These are phyloP conservation scores for Syngnathus floridae DNA, from an alignment of 2,113 vertebrate genomes.

Conservation along the genomic window DNA sequence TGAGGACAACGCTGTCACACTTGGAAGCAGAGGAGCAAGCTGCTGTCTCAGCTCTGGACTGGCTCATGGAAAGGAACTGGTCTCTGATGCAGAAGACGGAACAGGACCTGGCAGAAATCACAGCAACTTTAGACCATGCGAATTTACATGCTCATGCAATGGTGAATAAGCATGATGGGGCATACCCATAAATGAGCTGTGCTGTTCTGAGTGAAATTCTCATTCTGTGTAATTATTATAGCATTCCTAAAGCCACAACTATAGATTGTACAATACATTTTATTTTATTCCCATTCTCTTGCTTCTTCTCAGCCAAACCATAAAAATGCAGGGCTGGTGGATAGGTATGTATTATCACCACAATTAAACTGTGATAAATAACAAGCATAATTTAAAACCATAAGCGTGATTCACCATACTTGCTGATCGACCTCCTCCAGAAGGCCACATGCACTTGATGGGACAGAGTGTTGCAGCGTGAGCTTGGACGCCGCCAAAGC, in stretches of 20 bases:
- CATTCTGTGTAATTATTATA: background rate
- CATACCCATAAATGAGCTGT: no score
- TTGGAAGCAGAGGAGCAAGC: conserved; percentile 70
- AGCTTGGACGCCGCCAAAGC: conserved; percentile 67
- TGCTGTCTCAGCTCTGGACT: conserved; percentile 54
- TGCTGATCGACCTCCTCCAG: conserved; percentile 36
- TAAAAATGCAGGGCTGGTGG: conserved; percentile 16
- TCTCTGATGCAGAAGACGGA: conserved; percentile 65
- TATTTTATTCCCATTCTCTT: background rate
- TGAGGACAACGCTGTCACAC: conserved; percentile 63
- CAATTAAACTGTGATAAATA: background rate
- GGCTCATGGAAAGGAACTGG: conserved; percentile 65
- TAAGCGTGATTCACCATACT: background rate
- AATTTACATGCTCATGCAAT: conserved; percentile 26
- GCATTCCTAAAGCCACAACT: background rate
- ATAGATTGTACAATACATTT: background rate
- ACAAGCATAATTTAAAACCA: background rate
- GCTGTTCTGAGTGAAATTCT: background rate
- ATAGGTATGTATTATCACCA: conserved; percentile 34
- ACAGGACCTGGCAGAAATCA: conserved; percentile 58
- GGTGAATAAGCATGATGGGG: conserved; percentile 29
- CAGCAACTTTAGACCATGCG: conserved; percentile 34
- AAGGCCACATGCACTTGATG: conserved; percentile 53
- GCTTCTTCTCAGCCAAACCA: conserved; percentile 24
- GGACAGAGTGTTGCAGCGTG: conserved; percentile 58